Evolutionary conservation across 1,140 invertebrate species (phyloP).

Genomic region (Drosophila carrolli): DNA sequence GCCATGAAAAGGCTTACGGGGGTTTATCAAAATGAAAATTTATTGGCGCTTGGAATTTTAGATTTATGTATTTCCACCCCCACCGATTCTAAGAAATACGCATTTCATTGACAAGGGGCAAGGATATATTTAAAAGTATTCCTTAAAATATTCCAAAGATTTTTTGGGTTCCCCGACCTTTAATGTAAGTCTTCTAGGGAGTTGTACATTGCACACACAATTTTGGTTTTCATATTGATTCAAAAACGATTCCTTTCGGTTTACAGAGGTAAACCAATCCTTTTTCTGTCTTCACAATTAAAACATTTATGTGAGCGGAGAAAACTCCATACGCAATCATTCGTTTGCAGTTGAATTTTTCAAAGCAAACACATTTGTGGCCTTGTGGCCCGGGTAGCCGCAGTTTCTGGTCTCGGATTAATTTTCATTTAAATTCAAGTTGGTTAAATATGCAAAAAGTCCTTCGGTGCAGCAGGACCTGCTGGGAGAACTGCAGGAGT

Average conservation of each 20-base stretch:
- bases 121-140: slow-evolving; percentile 11
- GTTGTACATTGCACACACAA: not conserved
- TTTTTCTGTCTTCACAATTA: not conserved
- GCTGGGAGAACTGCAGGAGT: not conserved
- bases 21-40: slow-evolving; percentile 83
- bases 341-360: slow-evolving; percentile 38
- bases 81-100: slow-evolving; percentile 15
- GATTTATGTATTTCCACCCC: slow-evolving; percentile 66
- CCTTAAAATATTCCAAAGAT: slow-evolving; percentile 1
- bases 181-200: slow-evolving; percentile 1
- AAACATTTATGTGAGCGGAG: slow-evolving; percentile 8
- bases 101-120: slow-evolving; percentile 49
- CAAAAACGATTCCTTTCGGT: not conserved
- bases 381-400: slow-evolving; percentile 7
- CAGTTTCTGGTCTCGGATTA: slow-evolving; percentile 57
- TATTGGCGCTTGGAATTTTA: slow-evolving; percentile 75
- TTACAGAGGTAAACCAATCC: slow-evolving; percentile 8
- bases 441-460: slow-evolving; percentile 68
- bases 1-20: slow-evolving; percentile 80
- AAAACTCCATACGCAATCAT: slow-evolving; percentile 22
- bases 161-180: not conserved
- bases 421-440: slow-evolving; percentile 75
- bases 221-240: slow-evolving; percentile 14
- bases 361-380: slow-evolving; percentile 41
- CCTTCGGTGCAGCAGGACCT: slow-evolving; percentile 16